Evolutionary conservation across 2,888 invertebrate genomes (phyloP).

Genomic region (Andrena fulva): DNA sequence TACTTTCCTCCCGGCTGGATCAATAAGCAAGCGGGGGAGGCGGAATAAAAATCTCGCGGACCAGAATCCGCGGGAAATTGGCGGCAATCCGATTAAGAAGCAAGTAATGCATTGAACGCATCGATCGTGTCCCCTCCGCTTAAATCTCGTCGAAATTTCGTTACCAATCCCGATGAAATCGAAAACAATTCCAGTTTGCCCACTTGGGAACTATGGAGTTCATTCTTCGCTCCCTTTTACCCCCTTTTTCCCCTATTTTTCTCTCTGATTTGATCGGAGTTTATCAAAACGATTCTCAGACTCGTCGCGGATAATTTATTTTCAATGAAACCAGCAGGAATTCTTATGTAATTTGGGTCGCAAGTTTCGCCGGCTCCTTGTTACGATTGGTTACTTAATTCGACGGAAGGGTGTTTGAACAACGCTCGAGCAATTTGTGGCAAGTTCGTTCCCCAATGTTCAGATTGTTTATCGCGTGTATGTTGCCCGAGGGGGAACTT

Average conservation of each 20-base stretch:
- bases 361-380: too few species aligned
- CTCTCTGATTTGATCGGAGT: neutral
- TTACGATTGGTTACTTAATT: conserved; percentile 34
- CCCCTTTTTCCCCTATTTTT: too few species aligned
- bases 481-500: neutral
- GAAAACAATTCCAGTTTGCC: too few species aligned
- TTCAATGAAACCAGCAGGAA: neutral
- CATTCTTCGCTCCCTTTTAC: too few species aligned
- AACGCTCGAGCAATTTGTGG: conserved; percentile 24
- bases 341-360: neutral
- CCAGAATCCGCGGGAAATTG: neutral
- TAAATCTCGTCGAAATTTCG: too few species aligned
- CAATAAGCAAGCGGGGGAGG: conserved; percentile 4
- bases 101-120: neutral
- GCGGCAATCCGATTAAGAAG: neutral
- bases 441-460: neutral
- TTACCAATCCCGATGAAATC: too few species aligned
- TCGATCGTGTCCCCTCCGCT: too few species aligned
- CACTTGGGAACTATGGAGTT: too few species aligned
- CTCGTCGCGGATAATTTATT: neutral
- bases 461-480: conserved; percentile 22
- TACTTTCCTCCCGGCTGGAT: neutral
- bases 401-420: conserved; percentile 11
- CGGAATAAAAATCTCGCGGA: neutral
- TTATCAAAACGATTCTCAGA: neutral